These are phyloP conservation scores for Sesia apiformis DNA, from an alignment of 2,888 invertebrate species.

Conservation along the genomic window DNA sequence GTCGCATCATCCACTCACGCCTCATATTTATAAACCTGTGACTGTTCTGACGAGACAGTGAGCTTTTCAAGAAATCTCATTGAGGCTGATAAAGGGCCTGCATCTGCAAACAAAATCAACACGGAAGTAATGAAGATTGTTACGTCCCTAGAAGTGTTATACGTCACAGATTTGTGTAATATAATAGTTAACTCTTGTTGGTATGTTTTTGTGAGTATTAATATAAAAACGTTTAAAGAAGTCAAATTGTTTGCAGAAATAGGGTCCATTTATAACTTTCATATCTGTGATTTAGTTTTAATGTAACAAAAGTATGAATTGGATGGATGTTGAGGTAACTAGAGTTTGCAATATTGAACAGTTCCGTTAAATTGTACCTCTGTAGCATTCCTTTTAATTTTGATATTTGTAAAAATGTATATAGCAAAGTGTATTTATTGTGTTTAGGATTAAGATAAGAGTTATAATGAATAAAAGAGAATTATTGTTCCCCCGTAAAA, in stretches of 20 bases:
- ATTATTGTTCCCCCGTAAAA: constrained; percentile 42
- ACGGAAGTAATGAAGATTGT: no score
- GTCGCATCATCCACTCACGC: constrained; percentile 51
- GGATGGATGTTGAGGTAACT: background rate
- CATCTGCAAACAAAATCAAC: background rate
- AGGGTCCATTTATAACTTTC: background rate
- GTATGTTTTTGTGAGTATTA: background rate
- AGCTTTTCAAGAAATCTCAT: constrained; percentile 19
- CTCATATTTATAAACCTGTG: constrained; percentile 72
- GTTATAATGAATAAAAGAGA: constrained; percentile 48
- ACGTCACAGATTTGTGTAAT: no score
- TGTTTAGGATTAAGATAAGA: constrained; percentile 44
- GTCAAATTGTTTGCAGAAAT: background rate
- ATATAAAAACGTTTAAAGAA: background rate
- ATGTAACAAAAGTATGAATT: constrained; percentile 6
- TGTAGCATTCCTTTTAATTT: constrained; percentile 43
- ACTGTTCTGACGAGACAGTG: constrained; percentile 74
- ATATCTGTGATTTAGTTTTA: constrained; percentile 64
- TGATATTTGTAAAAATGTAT: constrained; percentile 38
- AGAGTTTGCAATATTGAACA: constrained; percentile 33
- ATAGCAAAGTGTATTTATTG: constrained; percentile 66
- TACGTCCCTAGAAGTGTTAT: no score
- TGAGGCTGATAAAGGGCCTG: constrained; percentile 21
- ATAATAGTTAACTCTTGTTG: no score
- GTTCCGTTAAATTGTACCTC: constrained; percentile 18